phyloP scores from a whole-genome alignment of 2,113 vertebrate genomes.

The Python bivittatus region DNA sequence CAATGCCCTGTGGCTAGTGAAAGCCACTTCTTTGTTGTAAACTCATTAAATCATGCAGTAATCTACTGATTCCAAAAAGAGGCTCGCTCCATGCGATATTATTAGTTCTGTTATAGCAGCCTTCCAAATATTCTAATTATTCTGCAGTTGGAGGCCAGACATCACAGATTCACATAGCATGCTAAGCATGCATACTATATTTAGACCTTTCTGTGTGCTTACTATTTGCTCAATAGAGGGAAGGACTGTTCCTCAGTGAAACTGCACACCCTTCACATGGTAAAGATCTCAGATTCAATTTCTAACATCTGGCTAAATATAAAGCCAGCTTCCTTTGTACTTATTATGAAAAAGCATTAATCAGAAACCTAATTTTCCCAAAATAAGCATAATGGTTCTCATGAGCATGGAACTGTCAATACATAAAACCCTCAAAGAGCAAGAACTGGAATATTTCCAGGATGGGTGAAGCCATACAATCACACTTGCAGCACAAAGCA shows the following conservation, averaged over 20 bases:
- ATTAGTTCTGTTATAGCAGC: conserved; percentile 13
- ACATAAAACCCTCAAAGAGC: background rate
- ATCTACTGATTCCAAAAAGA: background rate
- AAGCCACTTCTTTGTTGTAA: background rate
- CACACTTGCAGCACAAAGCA: background rate
- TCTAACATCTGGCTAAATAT: background rate
- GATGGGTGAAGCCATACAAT: background rate
- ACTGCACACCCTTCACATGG: background rate
- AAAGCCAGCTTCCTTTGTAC: background rate
- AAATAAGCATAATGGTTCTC: background rate
- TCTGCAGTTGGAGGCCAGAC: background rate
- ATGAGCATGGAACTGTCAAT: background rate
- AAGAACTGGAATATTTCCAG: conserved; percentile 1
- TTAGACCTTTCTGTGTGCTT: background rate
- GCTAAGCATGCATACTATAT: background rate
- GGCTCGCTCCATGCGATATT: background rate
- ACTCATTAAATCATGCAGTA: background rate
- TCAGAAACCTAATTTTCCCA: background rate
- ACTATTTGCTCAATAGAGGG: background rate
- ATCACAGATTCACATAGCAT: background rate
- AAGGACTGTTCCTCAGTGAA: background rate
- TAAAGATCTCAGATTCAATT: background rate
- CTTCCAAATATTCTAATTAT: background rate
- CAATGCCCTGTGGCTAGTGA: background rate
- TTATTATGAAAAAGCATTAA: background rate